Evolutionary conservation across 2,888 invertebrate genomes (phyloP).

Genomic region (Agonopterix subpropinquella): DNA sequence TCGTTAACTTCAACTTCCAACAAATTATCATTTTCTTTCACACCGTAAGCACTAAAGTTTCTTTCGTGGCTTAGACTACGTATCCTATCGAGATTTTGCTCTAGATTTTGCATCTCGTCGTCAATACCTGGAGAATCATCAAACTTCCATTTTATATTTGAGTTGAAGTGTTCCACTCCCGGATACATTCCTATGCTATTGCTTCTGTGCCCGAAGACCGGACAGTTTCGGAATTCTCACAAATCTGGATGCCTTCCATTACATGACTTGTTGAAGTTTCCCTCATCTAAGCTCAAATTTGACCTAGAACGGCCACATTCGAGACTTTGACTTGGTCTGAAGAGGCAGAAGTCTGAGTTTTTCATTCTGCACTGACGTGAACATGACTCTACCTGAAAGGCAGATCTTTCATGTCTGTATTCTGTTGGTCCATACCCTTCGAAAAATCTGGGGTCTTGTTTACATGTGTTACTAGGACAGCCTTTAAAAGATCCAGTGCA

Average conservation of each 20-base stretch:
- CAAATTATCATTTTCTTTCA: slow-evolving; percentile 57
- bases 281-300: slow-evolving; percentile 67
- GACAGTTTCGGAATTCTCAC: slow-evolving; percentile 72
- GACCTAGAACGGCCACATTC: slow-evolving; percentile 68
- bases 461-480: slow-evolving; percentile 53
- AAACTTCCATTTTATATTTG: slow-evolving; percentile 69
- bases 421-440: slow-evolving; percentile 61
- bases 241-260: slow-evolving; percentile 69
- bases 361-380: slow-evolving; percentile 65
- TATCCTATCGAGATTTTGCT: slow-evolving; percentile 69
- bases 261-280: slow-evolving; percentile 64
- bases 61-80: slow-evolving; percentile 65
- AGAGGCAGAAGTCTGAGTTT: slow-evolving; percentile 65
- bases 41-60: slow-evolving; percentile 49
- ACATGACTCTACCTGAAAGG: slow-evolving; percentile 69
- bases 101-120: slow-evolving; percentile 57
- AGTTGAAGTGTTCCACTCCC: slow-evolving; percentile 67
- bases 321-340: slow-evolving; percentile 54
- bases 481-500: slow-evolving; percentile 69
- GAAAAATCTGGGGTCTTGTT: slow-evolving; percentile 62
- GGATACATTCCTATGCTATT: slow-evolving; percentile 69
- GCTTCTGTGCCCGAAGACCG: slow-evolving; percentile 72
- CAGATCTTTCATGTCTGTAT: slow-evolving; percentile 62
- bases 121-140: slow-evolving; percentile 53
- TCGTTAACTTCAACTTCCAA: slow-evolving; percentile 67